Conservation (phyloP, 2,888 invertebrate species). For the Cotesia congregata region DNA sequence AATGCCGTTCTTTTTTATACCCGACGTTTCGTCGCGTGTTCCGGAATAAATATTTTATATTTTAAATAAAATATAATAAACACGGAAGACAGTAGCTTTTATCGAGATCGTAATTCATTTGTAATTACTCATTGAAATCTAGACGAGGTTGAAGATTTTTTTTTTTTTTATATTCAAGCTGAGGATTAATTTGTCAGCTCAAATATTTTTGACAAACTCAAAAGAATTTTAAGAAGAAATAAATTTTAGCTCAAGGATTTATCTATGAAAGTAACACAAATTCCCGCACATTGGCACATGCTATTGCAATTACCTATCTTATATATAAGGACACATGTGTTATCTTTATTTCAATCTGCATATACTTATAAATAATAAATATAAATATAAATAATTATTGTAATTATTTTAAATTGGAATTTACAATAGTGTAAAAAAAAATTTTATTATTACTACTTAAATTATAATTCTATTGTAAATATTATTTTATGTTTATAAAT, state of each 20-base stretch:
- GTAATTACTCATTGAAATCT: background rate
- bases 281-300: background rate
- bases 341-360: background rate
- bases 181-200: background rate
- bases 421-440: background rate
- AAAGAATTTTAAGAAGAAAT: too few species aligned
- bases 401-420: background rate
- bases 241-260: background rate
- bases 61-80: background rate
- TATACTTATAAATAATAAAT: background rate
- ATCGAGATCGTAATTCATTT: background rate
- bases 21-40: background rate
- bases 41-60: background rate
- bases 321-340: background rate
- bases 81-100: background rate
- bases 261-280: background rate
- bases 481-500: background rate
- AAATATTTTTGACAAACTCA: too few species aligned
- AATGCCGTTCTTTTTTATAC: background rate
- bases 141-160: background rate
- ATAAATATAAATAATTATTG: background rate
- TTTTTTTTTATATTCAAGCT: background rate
- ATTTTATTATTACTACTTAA: background rate
- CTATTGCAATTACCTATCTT: background rate
- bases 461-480: background rate